Evolutionary conservation across 1,140 invertebrate genomes (phyloP).

Genomic region (Globodera ellingtonae): DNA sequence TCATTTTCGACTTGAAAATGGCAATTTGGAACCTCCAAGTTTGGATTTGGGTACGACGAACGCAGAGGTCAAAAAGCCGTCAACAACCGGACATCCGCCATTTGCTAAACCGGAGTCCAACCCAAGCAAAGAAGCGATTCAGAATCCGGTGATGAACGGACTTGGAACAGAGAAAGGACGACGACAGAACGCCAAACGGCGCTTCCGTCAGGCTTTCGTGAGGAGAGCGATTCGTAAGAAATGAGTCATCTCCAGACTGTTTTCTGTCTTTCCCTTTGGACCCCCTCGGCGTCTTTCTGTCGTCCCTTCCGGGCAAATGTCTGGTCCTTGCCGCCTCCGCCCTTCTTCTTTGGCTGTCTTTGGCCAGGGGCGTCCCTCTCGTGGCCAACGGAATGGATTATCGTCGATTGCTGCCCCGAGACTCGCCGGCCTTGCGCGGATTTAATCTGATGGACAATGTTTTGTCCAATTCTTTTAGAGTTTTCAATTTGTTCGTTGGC

Average conservation of each 20-base stretch:
- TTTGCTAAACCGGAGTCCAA: constrained; percentile 9
- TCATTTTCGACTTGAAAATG: constrained; percentile 7
- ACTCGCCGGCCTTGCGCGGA: constrained; percentile 40
- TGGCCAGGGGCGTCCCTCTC: constrained; percentile 26
- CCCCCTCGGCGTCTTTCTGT: constrained; percentile 10
- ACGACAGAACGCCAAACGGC: background rate
- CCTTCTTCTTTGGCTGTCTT: constrained; percentile 22
- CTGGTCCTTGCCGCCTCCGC: constrained; percentile 7
- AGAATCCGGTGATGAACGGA: background rate
- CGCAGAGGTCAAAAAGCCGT: background rate
- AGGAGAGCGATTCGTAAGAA: background rate
- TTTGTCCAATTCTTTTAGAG: constrained; percentile 17
- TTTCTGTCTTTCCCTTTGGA: background rate
- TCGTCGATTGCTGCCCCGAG: constrained; percentile 33
- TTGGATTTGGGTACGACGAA: constrained; percentile 3
- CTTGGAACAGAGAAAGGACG: background rate
- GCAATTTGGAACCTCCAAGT: constrained; percentile 6
- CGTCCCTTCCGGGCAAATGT: constrained; percentile 6
- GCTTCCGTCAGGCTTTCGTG: background rate
- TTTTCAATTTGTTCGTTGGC: constrained; percentile 8
- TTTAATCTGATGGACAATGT: constrained; percentile 48
- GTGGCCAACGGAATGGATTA: constrained; percentile 49
- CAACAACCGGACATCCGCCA: background rate
- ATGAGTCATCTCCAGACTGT: background rate
- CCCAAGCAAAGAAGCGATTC: background rate